A percentile compares a stretch with the other conserved stretches of the same genome.
Evolutionary conservation across 2,888 invertebrate species (phyloP).

Genomic region (Candidula unifasciata): DNA sequence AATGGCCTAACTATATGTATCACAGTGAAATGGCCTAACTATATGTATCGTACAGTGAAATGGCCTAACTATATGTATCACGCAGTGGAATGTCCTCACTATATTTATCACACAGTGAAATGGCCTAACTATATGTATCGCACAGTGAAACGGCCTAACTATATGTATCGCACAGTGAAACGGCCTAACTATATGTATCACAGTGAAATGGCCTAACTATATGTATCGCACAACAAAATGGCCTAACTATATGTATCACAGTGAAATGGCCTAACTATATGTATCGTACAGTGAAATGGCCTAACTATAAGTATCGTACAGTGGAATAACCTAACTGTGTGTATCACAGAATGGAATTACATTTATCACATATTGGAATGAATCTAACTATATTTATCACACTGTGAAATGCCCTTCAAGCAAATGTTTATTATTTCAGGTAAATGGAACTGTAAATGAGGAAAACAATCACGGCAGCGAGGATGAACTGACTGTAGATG

Average conservation of each 20-base stretch:
- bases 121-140: too few species aligned
- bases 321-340: not conserved
- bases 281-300: not conserved
- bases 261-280: not conserved
- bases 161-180: not conserved
- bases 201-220: not conserved
- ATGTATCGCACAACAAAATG: not conserved
- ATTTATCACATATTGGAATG: too few species aligned
- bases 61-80: too few species aligned
- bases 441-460: constrained; percentile 59
- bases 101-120: too few species aligned
- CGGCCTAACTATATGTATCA: not conserved
- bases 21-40: too few species aligned
- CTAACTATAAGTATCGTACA: not conserved
- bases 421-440: constrained; percentile 37
- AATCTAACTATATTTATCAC: not conserved
- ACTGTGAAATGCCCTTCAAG: not conserved
- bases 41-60: too few species aligned
- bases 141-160: not conserved
- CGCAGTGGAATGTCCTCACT: too few species aligned
- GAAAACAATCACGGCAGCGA: constrained; percentile 47
- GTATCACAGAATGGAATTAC: too few species aligned
- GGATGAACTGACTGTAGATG: constrained; percentile 67
- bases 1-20: too few species aligned
- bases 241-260: not conserved